These are phyloP conservation scores for Paramisgurnus dabryanus DNA, from an alignment of 2,113 vertebrate genomes.

Conservation along the genomic window DNA sequence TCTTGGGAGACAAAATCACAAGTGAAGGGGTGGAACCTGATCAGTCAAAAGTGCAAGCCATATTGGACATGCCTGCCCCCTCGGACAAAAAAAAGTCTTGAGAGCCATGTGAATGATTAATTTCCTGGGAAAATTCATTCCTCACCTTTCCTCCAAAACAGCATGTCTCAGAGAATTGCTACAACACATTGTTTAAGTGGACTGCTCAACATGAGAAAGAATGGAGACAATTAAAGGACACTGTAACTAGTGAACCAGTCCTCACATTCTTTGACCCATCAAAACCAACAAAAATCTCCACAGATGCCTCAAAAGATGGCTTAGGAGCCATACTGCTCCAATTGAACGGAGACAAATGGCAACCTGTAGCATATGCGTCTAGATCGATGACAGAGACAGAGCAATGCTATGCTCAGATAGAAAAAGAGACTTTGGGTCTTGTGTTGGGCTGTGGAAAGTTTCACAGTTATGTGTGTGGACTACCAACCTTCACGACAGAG, in stretches of 20 bases:
- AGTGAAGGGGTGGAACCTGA: conserved; percentile 13
- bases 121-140: not conserved
- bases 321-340: conserved; percentile 42
- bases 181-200: conserved; percentile 10
- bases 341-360: conserved; percentile 32
- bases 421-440: conserved; percentile 44
- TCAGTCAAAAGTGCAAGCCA: conserved; percentile 24
- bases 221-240: conserved; percentile 24
- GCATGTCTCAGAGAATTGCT: not conserved
- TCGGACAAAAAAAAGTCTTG: not conserved
- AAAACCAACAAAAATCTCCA: conserved; percentile 28
- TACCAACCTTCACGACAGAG: conserved; percentile 14
- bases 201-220: conserved; percentile 19
- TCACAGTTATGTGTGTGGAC: conserved; percentile 36
- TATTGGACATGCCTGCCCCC: not conserved
- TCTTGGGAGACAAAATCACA: conserved; percentile 36
- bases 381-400: conserved; percentile 37
- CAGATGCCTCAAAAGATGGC: not conserved
- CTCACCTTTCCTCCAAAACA: not conserved
- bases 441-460: conserved; percentile 26
- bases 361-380: conserved; percentile 41
- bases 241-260: conserved; percentile 29
- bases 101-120: not conserved
- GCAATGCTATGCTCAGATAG: conserved; percentile 35
- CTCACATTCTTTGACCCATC: conserved; percentile 27